Evolutionary conservation across 92 coral and sea anemone genomes (phyloP).

Genomic region (Porites cylindrica): DNA sequence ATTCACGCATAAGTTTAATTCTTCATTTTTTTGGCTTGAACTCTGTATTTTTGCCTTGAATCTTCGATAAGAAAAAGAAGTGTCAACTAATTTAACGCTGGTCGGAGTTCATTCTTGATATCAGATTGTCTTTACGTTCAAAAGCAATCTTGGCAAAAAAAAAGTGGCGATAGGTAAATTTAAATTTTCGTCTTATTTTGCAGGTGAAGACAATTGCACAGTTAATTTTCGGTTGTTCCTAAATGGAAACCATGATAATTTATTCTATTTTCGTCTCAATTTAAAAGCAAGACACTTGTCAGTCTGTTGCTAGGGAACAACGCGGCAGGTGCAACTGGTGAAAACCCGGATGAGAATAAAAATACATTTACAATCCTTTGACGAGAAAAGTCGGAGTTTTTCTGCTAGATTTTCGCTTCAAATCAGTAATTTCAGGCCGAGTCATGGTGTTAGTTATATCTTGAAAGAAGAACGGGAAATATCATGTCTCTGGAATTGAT

Average conservation of each 20-base stretch:
- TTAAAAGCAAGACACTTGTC: not conserved
- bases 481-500: too few relatives aligned
- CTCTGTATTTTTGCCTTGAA: too few relatives aligned
- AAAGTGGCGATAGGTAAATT: not conserved
- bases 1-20: too few relatives aligned
- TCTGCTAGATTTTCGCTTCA: not conserved
- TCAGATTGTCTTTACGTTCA: not conserved
- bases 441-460: not conserved
- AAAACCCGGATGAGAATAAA: conserved; percentile 31
- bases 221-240: not conserved
- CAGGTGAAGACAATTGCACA: not conserved
- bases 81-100: too few relatives aligned
- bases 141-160: not conserved
- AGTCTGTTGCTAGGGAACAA: conserved; percentile 22
- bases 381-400: conserved; percentile 1
- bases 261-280: not conserved
- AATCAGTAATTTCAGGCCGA: not conserved
- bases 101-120: too few relatives aligned
- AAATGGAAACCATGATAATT: not conserved
- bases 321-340: conserved; percentile 21
- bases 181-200: not conserved
- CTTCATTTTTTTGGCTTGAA: too few relatives aligned
- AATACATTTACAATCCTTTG: not conserved
- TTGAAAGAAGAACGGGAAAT: not conserved
- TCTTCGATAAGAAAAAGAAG: too few relatives aligned